Evolutionary conservation across 37 sponge, comb jelly and placozoan genomes (phyloP), one percentile per base, ranked within the genome.

Genomic region (Ephydatia muelleri): DNA sequence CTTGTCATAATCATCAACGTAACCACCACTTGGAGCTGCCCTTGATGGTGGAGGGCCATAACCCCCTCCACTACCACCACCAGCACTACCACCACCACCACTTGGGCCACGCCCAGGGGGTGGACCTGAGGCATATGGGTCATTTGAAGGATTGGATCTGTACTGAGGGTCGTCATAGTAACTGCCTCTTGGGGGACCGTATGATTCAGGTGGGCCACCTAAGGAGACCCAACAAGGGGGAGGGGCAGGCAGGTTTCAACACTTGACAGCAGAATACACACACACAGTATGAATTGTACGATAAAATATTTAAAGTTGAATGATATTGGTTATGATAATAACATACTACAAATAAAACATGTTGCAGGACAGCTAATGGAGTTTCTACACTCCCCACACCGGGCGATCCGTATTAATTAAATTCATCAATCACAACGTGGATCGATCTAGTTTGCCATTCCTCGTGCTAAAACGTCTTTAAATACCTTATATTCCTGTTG

Each of bases 81-180:
- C 32, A 23, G 71, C 73, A 49, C 32, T 37, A 28, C 81, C 71
- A 23, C 68, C 81, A 25, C 70, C 25, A 23, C 70, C 11, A 23
- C 72, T 27, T 9, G 69, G 49, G 36, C 80, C 80, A 31, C 30
- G 25, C 25, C 73, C 47, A 43, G 82, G 82, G 8, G 82, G 82
- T 64, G 65, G 65, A 30, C 69, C 81, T 2, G 43, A 49, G 37
- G 43, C 72, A 49, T 82, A 82, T 40, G 70, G 26, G 34, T 48
- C 36, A 16, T 68, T 70, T 66, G 36, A 57, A 16, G 57, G 19
- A 21, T 14, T 57, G 57, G 57, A 57, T 57, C 57, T 57, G 57
- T 57, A 57, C 57, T 57, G 22, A 9, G 19, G 73, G 30, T 82
- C 74, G 19, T 82, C 83, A 73, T 82, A 82, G 73, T 82, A 82